Evolutionary conservation across 1,140 invertebrate genomes (phyloP), one percentile per base, ranked within the genome.

Genomic region (Littorina saxatilis): DNA sequence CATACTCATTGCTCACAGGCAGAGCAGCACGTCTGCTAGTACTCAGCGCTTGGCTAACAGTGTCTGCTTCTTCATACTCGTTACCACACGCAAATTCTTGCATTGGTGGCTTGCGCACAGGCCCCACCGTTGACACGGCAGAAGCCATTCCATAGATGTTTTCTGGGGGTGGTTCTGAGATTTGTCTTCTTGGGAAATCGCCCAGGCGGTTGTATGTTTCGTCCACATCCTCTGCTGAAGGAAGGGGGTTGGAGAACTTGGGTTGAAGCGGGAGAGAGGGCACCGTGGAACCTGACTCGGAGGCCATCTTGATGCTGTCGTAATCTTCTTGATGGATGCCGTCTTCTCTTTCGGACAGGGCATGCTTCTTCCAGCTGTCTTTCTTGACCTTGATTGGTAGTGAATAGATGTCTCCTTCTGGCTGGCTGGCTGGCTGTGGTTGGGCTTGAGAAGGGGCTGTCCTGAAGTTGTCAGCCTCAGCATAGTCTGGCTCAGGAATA

Each of bases 81-180:
- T 39, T 40, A 35, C 52, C 39, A 23, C 29, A n/a, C 23, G n/a
- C 9, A 15, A n/a, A 20, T 20, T 29, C 1, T 66, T 32, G 11
- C 27, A 52, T 29, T 63, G 77, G 55, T 43, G 27, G 20, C 55
- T 40, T 47, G 7, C 23, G 47, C 29, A 43, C 27, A 52, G 32
- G 20, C 11, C 40, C 29, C 29, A 70, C 32, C 2, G 68, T 80
- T 29, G 70, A 23, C 23, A 43, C 55, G 13, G 63, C 81, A 0
- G 82, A 83, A 9, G 55, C 77, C 52, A 74, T 66, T 0, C 82
- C 82, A 74, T 83, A 83, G 27, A 83, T 76, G 50, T 75, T 61
- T 39, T 79, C 81, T 29, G 76, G 4, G 17, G 61, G 5, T 9
- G 37, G 15, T 23, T 40, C 27, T 32, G 27, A 37, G 5, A 20